Evolutionary conservation across 2,113 vertebrate species (phyloP), one percentile per base, ranked within the genome.

Genomic region (Nyctibius bracteatus): DNA sequence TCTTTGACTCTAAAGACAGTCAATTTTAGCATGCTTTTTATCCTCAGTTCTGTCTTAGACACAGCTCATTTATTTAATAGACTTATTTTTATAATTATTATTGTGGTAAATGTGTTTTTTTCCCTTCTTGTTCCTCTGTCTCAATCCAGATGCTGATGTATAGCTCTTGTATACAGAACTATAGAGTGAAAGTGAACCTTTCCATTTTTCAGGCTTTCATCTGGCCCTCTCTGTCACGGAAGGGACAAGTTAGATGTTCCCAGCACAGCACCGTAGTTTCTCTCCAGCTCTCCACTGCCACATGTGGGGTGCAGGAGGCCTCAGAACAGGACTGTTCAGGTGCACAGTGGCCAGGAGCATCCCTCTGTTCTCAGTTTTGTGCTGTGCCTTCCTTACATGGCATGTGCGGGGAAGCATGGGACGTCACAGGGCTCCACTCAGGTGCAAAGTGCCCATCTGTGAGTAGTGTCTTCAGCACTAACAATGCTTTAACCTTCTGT

Each of bases 1-100:
- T 54, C 58, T 82, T 39, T 85, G 23, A 47, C 9, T 86, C 20
- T 82, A 58, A 87, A 92, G 24, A 71, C 30, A 74, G 33, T 44
- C 30, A 82, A 65, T 94, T 95, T 94, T 80, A 92, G 43, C 39
- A 62, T 18, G 23, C 8, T 93, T 93, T 85, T 95, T 66, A 66
- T 67, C 51, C 72, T 89, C 55, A 77, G 10, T 66, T 78, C 54
- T 77, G 15, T 82, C 62, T 93, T 81, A 91, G 65, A 93, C 9
- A 74, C 31, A 81, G 57, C 13, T 90, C 30, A 88, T 82, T 90
- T 95, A 65, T 75, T 87, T 91, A 68, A 81, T 47, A 61, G 31
- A 24, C 24, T 47, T 80, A 14, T 63, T 85, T 35, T 86, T 84
- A 33, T 35, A 62, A 81, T 89, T 94, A 71, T 61, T 73, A 63